These are phyloP conservation scores for Ceyx melanurus DNA, from an alignment of 2,113 vertebrate species.

Conservation along the genomic window DNA sequence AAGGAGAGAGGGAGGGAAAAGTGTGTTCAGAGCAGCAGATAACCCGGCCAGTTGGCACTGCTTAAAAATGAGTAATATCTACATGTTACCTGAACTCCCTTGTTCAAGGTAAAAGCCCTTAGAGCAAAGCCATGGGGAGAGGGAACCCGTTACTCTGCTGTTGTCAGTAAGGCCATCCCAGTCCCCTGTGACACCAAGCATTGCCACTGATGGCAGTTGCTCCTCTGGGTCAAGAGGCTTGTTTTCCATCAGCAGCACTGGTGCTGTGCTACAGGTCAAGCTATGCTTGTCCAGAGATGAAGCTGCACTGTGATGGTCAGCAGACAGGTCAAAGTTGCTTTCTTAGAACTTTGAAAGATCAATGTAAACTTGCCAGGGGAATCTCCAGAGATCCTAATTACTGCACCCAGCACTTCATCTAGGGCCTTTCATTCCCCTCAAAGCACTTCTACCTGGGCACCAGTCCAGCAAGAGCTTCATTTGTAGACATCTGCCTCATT, in stretches of 20 bases:
- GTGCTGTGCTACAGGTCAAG: background rate
- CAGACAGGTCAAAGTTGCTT: background rate
- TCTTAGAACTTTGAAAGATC: background rate
- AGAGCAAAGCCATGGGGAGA: background rate
- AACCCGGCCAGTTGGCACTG: background rate
- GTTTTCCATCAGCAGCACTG: background rate
- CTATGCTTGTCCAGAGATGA: background rate
- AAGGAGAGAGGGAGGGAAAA: background rate
- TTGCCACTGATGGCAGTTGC: background rate
- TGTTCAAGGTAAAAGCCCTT: background rate
- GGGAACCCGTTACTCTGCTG: background rate
- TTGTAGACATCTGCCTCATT: background rate
- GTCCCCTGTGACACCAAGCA: background rate
- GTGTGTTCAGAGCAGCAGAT: background rate
- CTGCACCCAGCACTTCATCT: background rate
- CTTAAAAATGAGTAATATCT: background rate
- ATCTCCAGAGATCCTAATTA: background rate
- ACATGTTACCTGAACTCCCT: background rate
- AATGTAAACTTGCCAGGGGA: background rate
- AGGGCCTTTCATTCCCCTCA: background rate
- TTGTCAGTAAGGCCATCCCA: background rate
- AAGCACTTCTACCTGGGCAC: background rate
- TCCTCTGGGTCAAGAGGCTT: background rate
- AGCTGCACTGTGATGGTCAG: background rate
- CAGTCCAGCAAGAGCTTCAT: background rate